Base-by-base conservation (phyloP, 2,113 vertebrate species). In the Raja brachyura region DNA sequence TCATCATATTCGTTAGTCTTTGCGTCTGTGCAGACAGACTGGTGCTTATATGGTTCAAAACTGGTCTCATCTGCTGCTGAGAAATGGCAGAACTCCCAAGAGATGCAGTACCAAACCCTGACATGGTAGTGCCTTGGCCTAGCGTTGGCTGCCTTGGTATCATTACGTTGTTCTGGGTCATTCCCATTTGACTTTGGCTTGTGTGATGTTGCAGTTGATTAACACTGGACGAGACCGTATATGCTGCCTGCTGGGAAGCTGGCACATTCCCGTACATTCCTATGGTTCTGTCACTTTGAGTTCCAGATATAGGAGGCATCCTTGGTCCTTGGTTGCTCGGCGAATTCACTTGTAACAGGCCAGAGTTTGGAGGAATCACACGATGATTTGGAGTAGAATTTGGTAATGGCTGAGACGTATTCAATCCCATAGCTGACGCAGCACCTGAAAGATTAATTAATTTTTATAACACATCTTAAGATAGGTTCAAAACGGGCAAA, bases 171-270 rank as follows among this genome's bases (percentile, higher is more conserved):
- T 94, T 98, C 81, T 96, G 98, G 94, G 94, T 94, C 25, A 97
- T 94, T 94, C 96, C 96, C 16, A 97, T 94, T 93, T 95, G 96
- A 75, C 95, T 97, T 81, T 97, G 96, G 94, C 95, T 97, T 95
- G 96, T 97, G 83, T 97, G 98, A 85, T 97, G 97, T 94, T 97
- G 96, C 93, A 98, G 95, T 39, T 97, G 97, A 93, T 94, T 96
- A 90, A 96, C 94, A 93, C 96, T 96, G 77, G 96, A 94, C 75
- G 96, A 93, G 5, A 97, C 92, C 0, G 94, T 96, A 94, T 97
- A 96, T 0, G 95, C 73, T 0, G 94, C 94, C 0, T 96, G 94
- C 74, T 97, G 97, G 93, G 95, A 96, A 93, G 97, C 97, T 0
- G 97, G 93, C 85, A 97, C 94, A 56, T 94, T 96, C 6, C 96